These are phyloP conservation scores for Rhorus exstirpatorius DNA, from an alignment of 2,888 invertebrate genomes.

Conservation along the genomic window DNA sequence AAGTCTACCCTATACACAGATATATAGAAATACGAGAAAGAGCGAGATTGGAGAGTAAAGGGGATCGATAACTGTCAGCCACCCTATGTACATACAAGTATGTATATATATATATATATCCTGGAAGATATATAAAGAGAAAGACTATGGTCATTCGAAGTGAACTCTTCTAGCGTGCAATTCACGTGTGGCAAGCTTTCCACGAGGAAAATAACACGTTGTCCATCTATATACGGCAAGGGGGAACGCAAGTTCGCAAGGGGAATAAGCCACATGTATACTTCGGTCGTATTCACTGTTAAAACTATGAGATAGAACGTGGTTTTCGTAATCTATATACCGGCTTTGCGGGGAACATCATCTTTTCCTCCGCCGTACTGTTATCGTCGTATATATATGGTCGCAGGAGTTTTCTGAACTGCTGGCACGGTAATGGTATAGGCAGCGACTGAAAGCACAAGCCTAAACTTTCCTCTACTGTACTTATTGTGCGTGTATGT, in stretches of 20 bases:
- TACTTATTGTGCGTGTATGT: not conserved
- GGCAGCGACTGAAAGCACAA: conserved; percentile 42
- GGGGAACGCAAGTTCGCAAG: conserved; percentile 34
- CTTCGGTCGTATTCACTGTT: conserved; percentile 24
- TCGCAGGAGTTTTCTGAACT: conserved; percentile 40
- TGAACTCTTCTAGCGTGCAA: conserved; percentile 56
- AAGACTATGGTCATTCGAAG: conserved; percentile 49
- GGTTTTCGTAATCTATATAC: conserved; percentile 54
- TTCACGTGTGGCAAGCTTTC: conserved; percentile 41
- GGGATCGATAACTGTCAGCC: conserved; percentile 65
- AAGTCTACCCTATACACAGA: conserved; percentile 32
- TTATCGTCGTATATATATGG: conserved; percentile 1
- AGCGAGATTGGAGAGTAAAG: conserved; percentile 48
- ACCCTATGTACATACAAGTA: not conserved
- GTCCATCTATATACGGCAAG: conserved; percentile 31
- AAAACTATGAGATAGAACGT: conserved; percentile 47
- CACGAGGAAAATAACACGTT: conserved; percentile 57
- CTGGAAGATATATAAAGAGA: conserved; percentile 42
- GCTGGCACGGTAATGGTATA: conserved; percentile 15
- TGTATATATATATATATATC: conserved; percentile 1
- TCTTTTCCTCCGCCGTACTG: conserved; percentile 19
- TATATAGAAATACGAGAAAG: conserved; percentile 25
- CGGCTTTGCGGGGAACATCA: conserved; percentile 46
- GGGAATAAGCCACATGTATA: conserved; percentile 39
- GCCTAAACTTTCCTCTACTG: conserved; percentile 48